Percentiles rank a stretch among this genome's conserved stretches.
Conservation (phyloP, 37 sponge, comb jelly and placozoan genomes). For the Geodia barretti region DNA sequence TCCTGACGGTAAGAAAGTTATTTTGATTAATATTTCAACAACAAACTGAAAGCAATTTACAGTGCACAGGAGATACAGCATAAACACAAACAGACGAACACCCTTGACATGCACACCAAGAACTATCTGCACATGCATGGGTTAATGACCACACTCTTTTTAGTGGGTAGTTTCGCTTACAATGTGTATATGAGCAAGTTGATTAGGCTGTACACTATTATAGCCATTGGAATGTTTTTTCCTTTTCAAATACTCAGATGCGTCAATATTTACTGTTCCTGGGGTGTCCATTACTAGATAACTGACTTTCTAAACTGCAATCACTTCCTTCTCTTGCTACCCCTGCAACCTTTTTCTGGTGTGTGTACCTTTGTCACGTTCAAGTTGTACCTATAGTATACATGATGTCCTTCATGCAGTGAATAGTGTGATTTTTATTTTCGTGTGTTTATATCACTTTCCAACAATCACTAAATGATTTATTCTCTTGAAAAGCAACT, state of each 20-base stretch:
- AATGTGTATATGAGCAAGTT: constrained; percentile 24
- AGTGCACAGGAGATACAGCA: too few species aligned
- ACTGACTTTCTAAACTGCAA: background rate
- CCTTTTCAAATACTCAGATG: constrained; percentile 31
- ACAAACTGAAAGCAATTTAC: background rate
- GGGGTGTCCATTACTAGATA: constrained; percentile 58
- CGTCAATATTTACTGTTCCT: constrained; percentile 64
- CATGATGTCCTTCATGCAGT: too few species aligned
- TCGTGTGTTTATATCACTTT: background rate
- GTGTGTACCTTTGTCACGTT: too few species aligned
- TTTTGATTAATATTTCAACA: background rate
- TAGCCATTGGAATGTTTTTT: background rate
- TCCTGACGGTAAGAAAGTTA: constrained; percentile 74
- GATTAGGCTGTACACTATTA: constrained; percentile 12
- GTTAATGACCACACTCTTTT: too few species aligned
- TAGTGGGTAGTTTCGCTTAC: background rate
- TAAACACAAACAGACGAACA: too few species aligned
- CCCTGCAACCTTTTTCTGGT: background rate
- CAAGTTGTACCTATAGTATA: too few species aligned
- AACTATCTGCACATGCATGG: background rate
- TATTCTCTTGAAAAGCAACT: too few species aligned
- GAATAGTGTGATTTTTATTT: too few species aligned
- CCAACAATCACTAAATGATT: background rate
- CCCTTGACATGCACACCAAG: background rate
- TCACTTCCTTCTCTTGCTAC: background rate